These are phyloP conservation scores for Hirudo medicinalis DNA, from an alignment of 1,140 invertebrate species.

Conservation along the genomic window DNA sequence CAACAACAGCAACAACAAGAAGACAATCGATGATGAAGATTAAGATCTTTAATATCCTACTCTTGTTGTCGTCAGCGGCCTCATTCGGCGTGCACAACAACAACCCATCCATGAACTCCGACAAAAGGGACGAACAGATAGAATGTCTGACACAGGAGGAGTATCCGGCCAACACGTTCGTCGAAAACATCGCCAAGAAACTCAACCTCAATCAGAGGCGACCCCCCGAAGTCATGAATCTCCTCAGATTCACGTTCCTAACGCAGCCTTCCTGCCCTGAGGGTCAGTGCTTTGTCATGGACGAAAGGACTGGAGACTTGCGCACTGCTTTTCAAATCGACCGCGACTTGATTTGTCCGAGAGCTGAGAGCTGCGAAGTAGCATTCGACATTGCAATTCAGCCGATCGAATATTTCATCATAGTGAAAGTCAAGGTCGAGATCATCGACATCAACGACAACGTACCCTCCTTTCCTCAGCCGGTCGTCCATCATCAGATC, in stretches of 20 bases:
- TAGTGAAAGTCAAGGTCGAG: conserved; percentile 32
- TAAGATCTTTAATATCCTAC: too few relatives aligned
- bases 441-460: conserved; percentile 77
- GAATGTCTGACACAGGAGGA: conserved; percentile 18
- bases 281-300: conserved; percentile 16
- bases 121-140: background rate
- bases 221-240: background rate
- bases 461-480: conserved; percentile 57
- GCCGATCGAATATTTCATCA: conserved; percentile 24
- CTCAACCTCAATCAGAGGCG: conserved; percentile 1
- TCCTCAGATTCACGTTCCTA: conserved; percentile 17
- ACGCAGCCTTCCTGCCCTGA: background rate
- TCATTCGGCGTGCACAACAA: background rate
- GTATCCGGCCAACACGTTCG: conserved; percentile 11
- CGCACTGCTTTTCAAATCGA: conserved; percentile 14
- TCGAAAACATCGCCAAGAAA: conserved; percentile 17
- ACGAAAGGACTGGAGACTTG: conserved; percentile 21
- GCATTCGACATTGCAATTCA: conserved; percentile 19
- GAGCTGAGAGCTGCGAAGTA: conserved; percentile 12
- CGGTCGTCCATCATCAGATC: conserved; percentile 26
- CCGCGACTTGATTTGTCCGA: conserved; percentile 21
- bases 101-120: background rate
- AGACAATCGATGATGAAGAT: too few relatives aligned
- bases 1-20: too few relatives aligned
- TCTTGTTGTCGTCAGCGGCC: background rate